These are phyloP conservation scores for Drosophila ezoana DNA, from an alignment of 2,888 invertebrate species.

Conservation along the genomic window DNA sequence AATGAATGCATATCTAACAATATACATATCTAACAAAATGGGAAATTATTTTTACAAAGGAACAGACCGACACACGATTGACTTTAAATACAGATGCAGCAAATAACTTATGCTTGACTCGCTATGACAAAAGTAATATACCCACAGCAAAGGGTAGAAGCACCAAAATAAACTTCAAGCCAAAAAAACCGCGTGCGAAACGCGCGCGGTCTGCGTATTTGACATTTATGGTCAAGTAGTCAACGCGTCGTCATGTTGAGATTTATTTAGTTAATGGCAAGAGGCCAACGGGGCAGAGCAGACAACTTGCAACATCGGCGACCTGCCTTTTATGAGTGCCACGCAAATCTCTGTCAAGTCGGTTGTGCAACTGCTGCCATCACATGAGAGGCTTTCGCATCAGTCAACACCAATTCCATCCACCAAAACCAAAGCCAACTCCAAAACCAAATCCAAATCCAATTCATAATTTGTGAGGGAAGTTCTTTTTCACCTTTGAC, in stretches of 20 bases:
- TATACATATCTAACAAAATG: too few relatives aligned
- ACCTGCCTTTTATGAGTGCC: slow-evolving; percentile 33
- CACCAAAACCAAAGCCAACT: background rate
- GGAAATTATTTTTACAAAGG: too few relatives aligned
- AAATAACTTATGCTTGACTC: background rate
- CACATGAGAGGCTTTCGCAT: slow-evolving; percentile 26
- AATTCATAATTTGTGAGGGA: slow-evolving; percentile 48
- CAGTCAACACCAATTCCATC: background rate
- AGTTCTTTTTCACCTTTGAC: slow-evolving; percentile 73
- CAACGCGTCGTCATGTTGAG: slow-evolving; percentile 44
- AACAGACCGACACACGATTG: too few relatives aligned
- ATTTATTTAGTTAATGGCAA: slow-evolving; percentile 29
- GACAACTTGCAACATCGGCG: slow-evolving; percentile 34
- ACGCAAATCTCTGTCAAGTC: slow-evolving; percentile 19
- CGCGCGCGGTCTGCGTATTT: slow-evolving; percentile 42
- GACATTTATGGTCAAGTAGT: slow-evolving; percentile 55
- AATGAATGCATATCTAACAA: too few relatives aligned
- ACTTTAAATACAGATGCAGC: too few relatives aligned
- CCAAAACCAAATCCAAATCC: background rate
- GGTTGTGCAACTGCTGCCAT: slow-evolving; percentile 25
- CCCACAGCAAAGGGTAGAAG: background rate
- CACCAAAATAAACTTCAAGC: slow-evolving; percentile 24
- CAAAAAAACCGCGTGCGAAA: slow-evolving; percentile 49
- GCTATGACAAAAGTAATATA: background rate
- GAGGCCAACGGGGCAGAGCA: background rate